Conservation (phyloP, 2,113 vertebrate species). For the Anseranas semipalmata region DNA sequence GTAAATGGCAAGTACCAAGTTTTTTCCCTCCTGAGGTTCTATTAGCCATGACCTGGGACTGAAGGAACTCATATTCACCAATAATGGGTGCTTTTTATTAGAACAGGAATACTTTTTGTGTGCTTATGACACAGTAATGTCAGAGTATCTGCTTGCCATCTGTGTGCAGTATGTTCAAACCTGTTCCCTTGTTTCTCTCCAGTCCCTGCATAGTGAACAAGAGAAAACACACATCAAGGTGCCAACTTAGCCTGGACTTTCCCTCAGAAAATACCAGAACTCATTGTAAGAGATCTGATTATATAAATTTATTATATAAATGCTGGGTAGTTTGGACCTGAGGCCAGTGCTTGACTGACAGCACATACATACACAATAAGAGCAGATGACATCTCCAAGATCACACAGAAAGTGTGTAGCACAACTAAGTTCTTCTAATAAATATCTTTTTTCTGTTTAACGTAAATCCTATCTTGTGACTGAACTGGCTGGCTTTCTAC, state of each 20-base stretch:
- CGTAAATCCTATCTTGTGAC: not conserved
- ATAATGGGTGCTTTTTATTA: not conserved
- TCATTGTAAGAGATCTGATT: not conserved
- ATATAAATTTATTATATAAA: not conserved
- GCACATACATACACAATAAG: rapidly evolving
- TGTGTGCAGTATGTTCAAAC: not conserved
- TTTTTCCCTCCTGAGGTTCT: not conserved
- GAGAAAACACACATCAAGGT: not conserved
- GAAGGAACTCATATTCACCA: rapidly evolving
- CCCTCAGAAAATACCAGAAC: not conserved
- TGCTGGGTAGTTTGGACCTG: not conserved
- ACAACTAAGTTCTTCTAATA: not conserved
- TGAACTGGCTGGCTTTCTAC: not conserved
- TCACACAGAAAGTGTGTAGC: not conserved
- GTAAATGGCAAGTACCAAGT: not conserved
- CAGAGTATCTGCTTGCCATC: not conserved
- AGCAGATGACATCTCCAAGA: not conserved
- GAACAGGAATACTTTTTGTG: not conserved
- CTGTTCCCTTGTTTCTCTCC: not conserved
- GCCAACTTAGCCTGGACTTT: not conserved
- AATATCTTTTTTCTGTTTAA: not conserved
- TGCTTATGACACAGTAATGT: not conserved
- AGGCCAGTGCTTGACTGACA: not conserved
- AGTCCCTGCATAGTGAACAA: not conserved
- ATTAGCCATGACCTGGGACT: rapidly evolving